These are phyloP conservation scores for Petrocephalus schoutedeni DNA, from an alignment of 2,797 vertebrate species.

Conservation along the genomic window DNA sequence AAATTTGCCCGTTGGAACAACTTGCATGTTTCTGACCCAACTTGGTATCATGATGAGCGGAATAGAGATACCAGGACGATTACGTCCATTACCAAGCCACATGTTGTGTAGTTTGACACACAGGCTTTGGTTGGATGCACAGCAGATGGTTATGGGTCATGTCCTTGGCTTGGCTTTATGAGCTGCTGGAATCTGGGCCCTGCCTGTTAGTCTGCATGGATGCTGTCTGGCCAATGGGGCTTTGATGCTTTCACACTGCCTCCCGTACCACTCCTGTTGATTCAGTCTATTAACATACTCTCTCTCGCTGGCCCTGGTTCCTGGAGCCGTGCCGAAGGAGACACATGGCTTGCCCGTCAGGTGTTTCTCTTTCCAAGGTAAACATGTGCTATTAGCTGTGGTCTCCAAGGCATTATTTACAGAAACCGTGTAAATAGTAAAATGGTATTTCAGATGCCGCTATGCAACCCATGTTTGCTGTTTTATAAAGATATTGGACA, in stretches of 20 bases:
- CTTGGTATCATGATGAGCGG: background rate
- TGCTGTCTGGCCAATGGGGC: background rate
- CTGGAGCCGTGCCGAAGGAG: background rate
- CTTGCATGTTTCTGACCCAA: background rate
- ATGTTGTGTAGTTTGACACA: background rate
- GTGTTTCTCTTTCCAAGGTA: background rate
- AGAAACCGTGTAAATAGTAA: background rate
- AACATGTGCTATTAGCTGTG: background rate
- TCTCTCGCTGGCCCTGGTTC: background rate
- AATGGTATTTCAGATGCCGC: background rate
- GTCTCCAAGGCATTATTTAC: background rate
- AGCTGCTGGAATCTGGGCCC: background rate
- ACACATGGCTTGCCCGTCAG: background rate
- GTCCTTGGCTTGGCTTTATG: background rate
- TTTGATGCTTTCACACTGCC: background rate
- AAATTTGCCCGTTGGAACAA: background rate
- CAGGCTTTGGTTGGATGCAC: background rate
- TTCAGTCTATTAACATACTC: background rate
- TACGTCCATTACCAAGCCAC: background rate
- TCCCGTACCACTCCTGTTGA: background rate
- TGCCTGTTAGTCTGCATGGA: background rate
- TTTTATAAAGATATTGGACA: background rate
- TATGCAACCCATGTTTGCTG: background rate
- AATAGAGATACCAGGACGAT: background rate
- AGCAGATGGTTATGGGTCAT: background rate